Evolutionary conservation across 1,140 invertebrate genomes (phyloP).

Genomic region (Hycleus phaleratus): DNA sequence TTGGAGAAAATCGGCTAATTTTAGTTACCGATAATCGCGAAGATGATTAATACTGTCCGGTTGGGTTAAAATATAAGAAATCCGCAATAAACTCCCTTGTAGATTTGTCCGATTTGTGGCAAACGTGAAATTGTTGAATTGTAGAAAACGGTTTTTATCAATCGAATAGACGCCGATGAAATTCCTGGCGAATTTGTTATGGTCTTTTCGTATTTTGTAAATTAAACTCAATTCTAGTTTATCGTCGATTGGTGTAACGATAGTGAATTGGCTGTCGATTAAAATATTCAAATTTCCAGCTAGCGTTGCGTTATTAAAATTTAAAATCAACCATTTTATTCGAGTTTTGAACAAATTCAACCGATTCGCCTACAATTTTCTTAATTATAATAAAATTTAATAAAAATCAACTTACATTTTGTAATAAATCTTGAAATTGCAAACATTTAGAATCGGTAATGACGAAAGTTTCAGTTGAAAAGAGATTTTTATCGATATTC

Average conservation of each 20-base stretch:
- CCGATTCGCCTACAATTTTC: neutral
- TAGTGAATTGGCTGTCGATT: constrained; percentile 1
- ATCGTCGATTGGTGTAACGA: neutral
- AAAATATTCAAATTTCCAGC: neutral
- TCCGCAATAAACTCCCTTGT: neutral
- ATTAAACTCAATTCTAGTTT: neutral
- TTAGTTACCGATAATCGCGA: neutral
- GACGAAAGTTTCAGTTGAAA: too few relatives aligned
- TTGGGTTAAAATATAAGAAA: constrained; percentile 2
- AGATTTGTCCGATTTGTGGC: neutral
- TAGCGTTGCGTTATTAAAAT: neutral
- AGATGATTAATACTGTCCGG: neutral
- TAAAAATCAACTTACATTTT: too few relatives aligned
- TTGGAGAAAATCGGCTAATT: too few relatives aligned
- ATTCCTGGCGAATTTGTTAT: neutral
- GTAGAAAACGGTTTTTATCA: neutral
- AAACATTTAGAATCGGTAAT: too few relatives aligned
- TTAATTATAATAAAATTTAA: too few relatives aligned
- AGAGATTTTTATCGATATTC: too few relatives aligned
- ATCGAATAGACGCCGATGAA: neutral
- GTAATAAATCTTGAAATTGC: too few relatives aligned
- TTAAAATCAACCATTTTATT: neutral
- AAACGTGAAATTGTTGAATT: neutral
- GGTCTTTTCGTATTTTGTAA: neutral
- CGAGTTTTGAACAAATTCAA: neutral